Base-by-base conservation (phyloP, 2,888 invertebrate species). In the Lucinisca nassula region DNA sequence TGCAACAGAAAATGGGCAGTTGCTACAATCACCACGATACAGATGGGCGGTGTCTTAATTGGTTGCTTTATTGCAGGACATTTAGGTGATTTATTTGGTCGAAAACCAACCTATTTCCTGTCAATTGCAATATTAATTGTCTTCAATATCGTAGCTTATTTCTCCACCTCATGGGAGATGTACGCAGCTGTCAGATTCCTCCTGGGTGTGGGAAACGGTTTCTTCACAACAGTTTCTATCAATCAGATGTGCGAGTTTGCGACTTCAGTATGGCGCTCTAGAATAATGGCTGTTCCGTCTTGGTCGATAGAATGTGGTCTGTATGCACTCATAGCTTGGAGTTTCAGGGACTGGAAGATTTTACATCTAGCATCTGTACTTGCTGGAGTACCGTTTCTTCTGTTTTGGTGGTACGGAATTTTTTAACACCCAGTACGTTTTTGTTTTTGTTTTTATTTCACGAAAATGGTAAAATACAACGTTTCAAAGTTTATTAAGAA, bases 101-200 rank as follows among this genome's bases (percentile, higher is more conserved):
- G 94, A 32, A 92, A 92, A 80, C 92, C 92, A 0, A 92, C 91
- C 0, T 90, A 90, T 38, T 91, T 91, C 73, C 14, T 87, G 0
- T 85, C 87, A 0, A 51, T 91, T 0, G 51, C 79, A 0, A 83
- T 92, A 0, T 79, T 90, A 35, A 58, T 88, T 0, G 74, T 90
- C 6, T 89, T 92, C 82, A 92, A 92, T 51, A 40, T 91, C 4
- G 78, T 87, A 0, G 87, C 89, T 0, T 91, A 90, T 21, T 92
- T 93, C 75, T 90, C 93, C 8, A 76, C 85, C 12, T 88, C 83
- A 79, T 93, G 93, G 93, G 84, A 92, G 73, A 92, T 94, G 90
- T 94, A 92, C 58, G 90, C 92, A 0, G 90, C 80, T 10, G 70
- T 92, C 0, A 77, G 92, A 10, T 93, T 92, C 82, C 37, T 91